A percentile compares a stretch with the other conserved stretches of the same genome.
Evolutionary conservation across 2,888 invertebrate species (phyloP).

Genomic region (Gerris lacustris): DNA sequence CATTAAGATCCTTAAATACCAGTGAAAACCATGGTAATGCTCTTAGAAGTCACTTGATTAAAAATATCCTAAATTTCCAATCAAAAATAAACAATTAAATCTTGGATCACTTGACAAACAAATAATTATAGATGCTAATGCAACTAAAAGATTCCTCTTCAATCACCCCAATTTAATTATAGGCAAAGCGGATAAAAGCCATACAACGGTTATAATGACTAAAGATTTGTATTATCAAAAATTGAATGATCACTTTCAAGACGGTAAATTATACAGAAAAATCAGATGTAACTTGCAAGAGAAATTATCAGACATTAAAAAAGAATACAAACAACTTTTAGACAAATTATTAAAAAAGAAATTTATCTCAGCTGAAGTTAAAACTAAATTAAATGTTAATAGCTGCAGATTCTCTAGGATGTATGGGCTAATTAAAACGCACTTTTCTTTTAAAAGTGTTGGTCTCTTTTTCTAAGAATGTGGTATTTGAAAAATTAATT

Average conservation of each 20-base stretch:
- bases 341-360: neutral
- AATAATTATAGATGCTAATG: neutral
- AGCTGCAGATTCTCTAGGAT: neutral
- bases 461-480: too few relatives aligned
- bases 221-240: neutral
- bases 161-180: neutral
- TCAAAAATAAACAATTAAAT: neutral
- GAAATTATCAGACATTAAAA: neutral
- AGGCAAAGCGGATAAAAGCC: neutral
- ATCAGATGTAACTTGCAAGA: neutral
- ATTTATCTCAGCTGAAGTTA: neutral
- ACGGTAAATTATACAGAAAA: neutral
- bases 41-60: neutral
- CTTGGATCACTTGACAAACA: neutral
- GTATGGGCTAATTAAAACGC: neutral
- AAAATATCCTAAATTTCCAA: neutral
- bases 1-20: neutral
- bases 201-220: neutral
- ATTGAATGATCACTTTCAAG: neutral
- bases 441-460: neutral
- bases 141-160: neutral
- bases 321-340: neutral
- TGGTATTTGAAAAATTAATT: too few relatives aligned
- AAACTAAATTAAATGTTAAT: neutral
- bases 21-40: neutral